A percentile compares a stretch with the other conserved stretches of the same genome.
Conservation (phyloP, 1,140 invertebrate genomes). For the Drosophila nigrodunni region DNA sequence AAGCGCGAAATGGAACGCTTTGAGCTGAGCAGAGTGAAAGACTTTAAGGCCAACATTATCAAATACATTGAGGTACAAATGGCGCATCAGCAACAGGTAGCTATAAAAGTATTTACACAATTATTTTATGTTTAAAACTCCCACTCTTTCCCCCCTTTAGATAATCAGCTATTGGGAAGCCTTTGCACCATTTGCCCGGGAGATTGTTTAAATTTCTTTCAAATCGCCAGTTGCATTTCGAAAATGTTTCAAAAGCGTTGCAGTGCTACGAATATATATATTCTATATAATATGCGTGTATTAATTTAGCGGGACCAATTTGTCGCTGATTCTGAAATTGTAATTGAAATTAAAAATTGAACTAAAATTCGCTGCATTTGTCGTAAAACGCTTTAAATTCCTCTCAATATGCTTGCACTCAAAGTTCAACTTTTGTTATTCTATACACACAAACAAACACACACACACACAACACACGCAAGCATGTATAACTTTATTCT, state of each 20-base stretch:
- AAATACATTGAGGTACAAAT: conserved; percentile 97
- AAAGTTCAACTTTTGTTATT: conserved; percentile 68
- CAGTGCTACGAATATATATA: conserved; percentile 37
- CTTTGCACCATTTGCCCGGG: conserved; percentile 96
- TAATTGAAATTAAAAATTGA: conserved; percentile 12
- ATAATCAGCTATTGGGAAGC: conserved; percentile 98
- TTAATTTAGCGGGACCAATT: conserved; percentile 70
- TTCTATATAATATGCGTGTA: conserved; percentile 26
- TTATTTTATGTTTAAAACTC: not conserved
- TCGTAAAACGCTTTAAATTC: conserved; percentile 63
- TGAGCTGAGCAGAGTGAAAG: conserved; percentile 93
- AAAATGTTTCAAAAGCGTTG: conserved; percentile 41
- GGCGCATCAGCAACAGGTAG: conserved; percentile 96
- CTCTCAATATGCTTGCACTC: conserved; percentile 55
- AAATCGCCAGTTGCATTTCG: conserved; percentile 35
- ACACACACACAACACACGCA: conserved; percentile 6
- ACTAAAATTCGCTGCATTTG: conserved; percentile 26
- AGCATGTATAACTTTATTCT: conserved; percentile 56
- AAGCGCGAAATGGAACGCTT: conserved; percentile 98
- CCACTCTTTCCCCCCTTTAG: conserved; percentile 85
- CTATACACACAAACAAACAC: conserved; percentile 15
- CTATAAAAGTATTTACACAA: not conserved
- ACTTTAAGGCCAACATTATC: conserved; percentile 95
- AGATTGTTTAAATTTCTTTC: conserved; percentile 87
- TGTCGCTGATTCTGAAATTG: conserved; percentile 50